Conservation (phyloP, 2,888 invertebrate species). For the Epistrophe grossulariae region DNA sequence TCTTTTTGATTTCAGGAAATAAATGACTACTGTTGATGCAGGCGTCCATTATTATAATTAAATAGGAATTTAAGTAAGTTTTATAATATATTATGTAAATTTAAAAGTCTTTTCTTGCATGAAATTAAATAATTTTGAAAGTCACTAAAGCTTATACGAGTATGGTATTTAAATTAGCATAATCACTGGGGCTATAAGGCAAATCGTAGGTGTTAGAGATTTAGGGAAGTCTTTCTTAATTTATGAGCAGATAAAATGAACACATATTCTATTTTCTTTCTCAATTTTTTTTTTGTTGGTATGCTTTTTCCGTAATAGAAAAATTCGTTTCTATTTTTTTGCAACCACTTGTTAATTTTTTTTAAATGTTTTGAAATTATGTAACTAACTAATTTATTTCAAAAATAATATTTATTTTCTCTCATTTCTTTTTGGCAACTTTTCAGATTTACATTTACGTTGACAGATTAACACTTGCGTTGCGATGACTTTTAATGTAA, state of each 20-base stretch:
- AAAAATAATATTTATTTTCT: too few relatives aligned
- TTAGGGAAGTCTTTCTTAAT: slow-evolving; percentile 5
- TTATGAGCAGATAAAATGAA: background rate
- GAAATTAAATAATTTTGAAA: slow-evolving; percentile 50
- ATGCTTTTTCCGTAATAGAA: background rate
- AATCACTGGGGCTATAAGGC: background rate
- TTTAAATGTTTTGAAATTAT: too few relatives aligned
- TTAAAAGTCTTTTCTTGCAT: slow-evolving; percentile 27
- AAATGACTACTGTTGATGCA: background rate
- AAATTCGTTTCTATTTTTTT: background rate
- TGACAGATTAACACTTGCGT: too few relatives aligned
- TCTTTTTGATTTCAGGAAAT: slow-evolving; percentile 41
- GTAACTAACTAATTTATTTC: too few relatives aligned
- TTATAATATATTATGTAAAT: slow-evolving; percentile 19
- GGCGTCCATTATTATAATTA: slow-evolving; percentile 16
- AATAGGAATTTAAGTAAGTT: slow-evolving; percentile 57
- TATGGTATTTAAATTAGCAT: slow-evolving; percentile 3
- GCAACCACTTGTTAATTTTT: background rate
- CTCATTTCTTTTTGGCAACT: too few relatives aligned
- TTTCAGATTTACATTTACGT: too few relatives aligned
- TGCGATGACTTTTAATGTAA: too few relatives aligned
- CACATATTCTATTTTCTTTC: background rate
- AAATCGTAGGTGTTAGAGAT: slow-evolving; percentile 8
- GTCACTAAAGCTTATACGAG: background rate
- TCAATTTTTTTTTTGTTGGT: background rate